Evolutionary conservation across 2,888 invertebrate species (phyloP).

Genomic region (Ceramica pisi): DNA sequence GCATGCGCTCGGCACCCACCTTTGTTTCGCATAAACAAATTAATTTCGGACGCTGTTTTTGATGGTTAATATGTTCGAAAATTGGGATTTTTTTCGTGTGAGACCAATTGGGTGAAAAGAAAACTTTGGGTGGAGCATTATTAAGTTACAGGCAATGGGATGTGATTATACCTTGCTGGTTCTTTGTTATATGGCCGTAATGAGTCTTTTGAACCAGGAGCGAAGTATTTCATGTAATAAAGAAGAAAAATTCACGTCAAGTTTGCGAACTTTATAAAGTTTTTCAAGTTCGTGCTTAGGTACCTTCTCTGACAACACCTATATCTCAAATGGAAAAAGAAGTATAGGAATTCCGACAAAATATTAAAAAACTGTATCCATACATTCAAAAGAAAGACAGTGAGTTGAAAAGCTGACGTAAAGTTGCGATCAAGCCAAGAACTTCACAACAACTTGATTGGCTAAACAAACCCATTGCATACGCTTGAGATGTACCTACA

Average conservation of each 20-base stretch:
- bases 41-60: constrained; percentile 90
- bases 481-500: constrained; percentile 1
- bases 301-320: not conserved
- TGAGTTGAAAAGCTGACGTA: not conserved
- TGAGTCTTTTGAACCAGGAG: not conserved
- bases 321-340: not conserved
- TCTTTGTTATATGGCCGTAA: not conserved
- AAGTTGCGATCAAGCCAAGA: not conserved
- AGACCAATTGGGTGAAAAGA: constrained; percentile 66
- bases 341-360: not conserved
- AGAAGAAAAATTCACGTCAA: not conserved
- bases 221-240: not conserved
- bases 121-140: constrained; percentile 60
- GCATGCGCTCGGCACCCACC: constrained; percentile 90
- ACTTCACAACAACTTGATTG: constrained; percentile 6
- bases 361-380: not conserved
- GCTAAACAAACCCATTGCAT: not conserved
- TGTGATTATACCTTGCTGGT: constrained; percentile 21
- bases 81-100: constrained; percentile 76
- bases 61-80: constrained; percentile 89
- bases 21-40: constrained; percentile 91
- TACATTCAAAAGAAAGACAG: not conserved
- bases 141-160: constrained; percentile 33
- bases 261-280: not conserved
- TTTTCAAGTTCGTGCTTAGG: not conserved